Evolutionary conservation across 2,113 vertebrate genomes (phyloP), one percentile per base, ranked within the genome.

Genomic region (Pygoscelis antarcticus): DNA sequence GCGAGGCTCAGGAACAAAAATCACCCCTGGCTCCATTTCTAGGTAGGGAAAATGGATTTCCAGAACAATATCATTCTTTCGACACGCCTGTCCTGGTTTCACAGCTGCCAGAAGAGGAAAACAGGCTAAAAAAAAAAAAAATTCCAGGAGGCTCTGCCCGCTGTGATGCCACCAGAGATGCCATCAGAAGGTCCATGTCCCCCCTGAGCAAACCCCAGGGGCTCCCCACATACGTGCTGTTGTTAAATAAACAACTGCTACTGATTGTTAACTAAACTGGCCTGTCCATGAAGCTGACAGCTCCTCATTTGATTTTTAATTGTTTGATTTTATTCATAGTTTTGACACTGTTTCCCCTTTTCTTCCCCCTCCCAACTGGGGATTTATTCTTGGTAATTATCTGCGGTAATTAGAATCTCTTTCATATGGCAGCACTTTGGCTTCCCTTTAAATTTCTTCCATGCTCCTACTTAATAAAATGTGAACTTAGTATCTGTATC

Each of bases 11-110:
- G 92, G 62, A 82, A 71, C 20, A 76, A 47, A 79, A 60, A 64
- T 69, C 1, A 13, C 88, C 57, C 32, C 75, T 7, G 65, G 90
- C 66, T 93, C 57, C 66, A 47, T 85, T 93, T 90, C 85, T 92
- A 76, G 70, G 84, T 80, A 85, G 0, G 21, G 62, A 91, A 79
- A 96, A 96, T 90, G 90, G 87, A 94, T 96, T 96, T 91, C 54
- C 87, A 80, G 87, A 93, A 90, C 62, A 90, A 16, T 65, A 87
- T 40, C 23, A 80, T 57, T 49, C 75, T 93, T 97, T 90, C 8
- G 75, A 90, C 46, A 91, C 0, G 54, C 85, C 90, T 80, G 70
- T 83, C 93, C 92, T 90, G 82, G 40, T 93, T 95, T 95, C 62
- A 69, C 54, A 70, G 85, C 75, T 84, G 71, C 62, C 82, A 79